These are phyloP conservation scores for Tetragonula clypearis DNA, from an alignment of 1,140 invertebrate species.

Conservation along the genomic window DNA sequence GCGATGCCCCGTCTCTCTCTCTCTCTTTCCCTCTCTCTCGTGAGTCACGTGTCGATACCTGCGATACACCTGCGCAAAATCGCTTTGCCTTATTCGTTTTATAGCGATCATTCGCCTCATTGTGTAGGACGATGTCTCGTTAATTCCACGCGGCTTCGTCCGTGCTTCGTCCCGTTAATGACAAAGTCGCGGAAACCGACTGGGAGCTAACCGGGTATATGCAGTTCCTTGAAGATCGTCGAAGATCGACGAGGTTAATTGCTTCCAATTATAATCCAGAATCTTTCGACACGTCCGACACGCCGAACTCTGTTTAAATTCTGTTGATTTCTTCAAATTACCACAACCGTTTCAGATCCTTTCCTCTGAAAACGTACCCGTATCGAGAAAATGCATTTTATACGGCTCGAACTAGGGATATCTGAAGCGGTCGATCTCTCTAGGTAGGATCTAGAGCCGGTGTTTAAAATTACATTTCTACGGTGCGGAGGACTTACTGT, in stretches of 20 bases:
- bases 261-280: not conserved
- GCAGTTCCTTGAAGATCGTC: not conserved
- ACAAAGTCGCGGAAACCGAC: conserved; percentile 3
- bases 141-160: conserved; percentile 56
- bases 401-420: not conserved
- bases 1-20: conserved; percentile 2
- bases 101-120: conserved; percentile 57
- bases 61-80: conserved; percentile 61
- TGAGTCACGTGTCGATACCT: conserved; percentile 52
- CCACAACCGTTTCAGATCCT: not conserved
- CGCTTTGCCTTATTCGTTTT: conserved; percentile 62
- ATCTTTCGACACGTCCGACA: too few relatives aligned
- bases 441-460: conserved; percentile 18
- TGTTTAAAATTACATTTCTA: conserved; percentile 54
- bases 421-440: conserved; percentile 19
- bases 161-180: conserved; percentile 37
- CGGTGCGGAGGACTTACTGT: conserved; percentile 46
- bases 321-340: not conserved
- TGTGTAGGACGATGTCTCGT: conserved; percentile 60
- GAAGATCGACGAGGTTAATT: conserved; percentile 16
- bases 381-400: not conserved
- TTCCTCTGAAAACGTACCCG: too few relatives aligned
- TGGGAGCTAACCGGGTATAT: too few relatives aligned
- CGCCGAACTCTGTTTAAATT: not conserved
- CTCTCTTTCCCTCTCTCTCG: not conserved